Base-by-base conservation (phyloP, 1,140 invertebrate species). In the Drosophila parabipectinata region DNA sequence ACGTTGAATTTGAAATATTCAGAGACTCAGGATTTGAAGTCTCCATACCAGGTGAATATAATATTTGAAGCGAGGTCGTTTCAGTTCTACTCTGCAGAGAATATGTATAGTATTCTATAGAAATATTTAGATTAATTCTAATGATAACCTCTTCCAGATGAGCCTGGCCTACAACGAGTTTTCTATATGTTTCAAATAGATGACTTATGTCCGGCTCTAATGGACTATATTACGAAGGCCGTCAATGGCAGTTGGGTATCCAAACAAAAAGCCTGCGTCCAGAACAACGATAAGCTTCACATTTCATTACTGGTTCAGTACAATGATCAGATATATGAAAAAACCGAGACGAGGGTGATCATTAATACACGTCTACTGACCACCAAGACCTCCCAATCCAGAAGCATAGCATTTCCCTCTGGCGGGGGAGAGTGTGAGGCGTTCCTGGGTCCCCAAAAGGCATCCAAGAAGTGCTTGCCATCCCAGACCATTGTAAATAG, bases 171-270 rank as follows among this genome's bases (percentile, higher is more conserved):
- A 9, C 57, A 83, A 9, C 44, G 84, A 6, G 79, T 88, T 0
- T 83, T 88, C 15, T 88, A 77, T 28, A 71, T 89, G 68, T 34
- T 89, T 7, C 79, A 79, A 74, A 61, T 89, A 15, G 83, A 88
- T 50, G 76, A 71, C 2, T 68, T 28, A 2, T 88, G 83, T 30
- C 83, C 83, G 4, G 72, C 68, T 1, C 2, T 88, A 9, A 83
- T 88, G 84, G 83, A 88, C 37, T 88, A 79, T 30, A 79, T 87
- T 6, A 87, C 79, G 0, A 32, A 53, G 26, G 52, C 55, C 0
- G 68, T 21, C 0, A 79, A 89, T 26, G 79, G 76, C 8, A 83
- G 44, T 26, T 87, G 83, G 83, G 30, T 39, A 0, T 77, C 72
- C 34, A 72, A 12, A 9, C 83, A 87, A 9, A 54, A 15, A 15